Evolutionary conservation across 1,140 invertebrate species (phyloP).

Genomic region (Lordiphosa collinella): DNA sequence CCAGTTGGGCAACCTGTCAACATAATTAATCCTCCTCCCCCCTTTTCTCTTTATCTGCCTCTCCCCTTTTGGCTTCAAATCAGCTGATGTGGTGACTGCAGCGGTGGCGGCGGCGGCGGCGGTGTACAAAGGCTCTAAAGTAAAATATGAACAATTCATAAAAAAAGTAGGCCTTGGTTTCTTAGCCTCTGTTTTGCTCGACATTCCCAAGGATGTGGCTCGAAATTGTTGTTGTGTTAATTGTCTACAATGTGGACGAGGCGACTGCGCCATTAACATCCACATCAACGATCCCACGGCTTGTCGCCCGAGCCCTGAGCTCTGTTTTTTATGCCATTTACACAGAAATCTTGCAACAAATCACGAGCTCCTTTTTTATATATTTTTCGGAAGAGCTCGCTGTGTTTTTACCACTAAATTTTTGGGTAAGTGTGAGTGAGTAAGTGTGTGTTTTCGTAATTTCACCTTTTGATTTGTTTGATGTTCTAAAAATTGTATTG

Average conservation of each 20-base stretch:
- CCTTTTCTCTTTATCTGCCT: neutral
- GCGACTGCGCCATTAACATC: constrained; percentile 59
- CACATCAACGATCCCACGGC: constrained; percentile 60
- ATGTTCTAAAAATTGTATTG: too few relatives aligned
- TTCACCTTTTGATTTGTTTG: too few relatives aligned
- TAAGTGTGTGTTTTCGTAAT: too few relatives aligned
- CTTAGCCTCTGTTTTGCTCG: constrained; percentile 45
- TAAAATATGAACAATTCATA: constrained; percentile 70
- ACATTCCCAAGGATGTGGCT: constrained; percentile 69
- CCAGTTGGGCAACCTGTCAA: constrained; percentile 64
- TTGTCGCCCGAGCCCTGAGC: constrained; percentile 49
- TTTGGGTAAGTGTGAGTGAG: constrained; percentile 1
- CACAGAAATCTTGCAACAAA: constrained; percentile 77
- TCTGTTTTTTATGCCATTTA: constrained; percentile 73
- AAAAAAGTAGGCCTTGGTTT: constrained; percentile 51
- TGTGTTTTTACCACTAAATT: constrained; percentile 44
- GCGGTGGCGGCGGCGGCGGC: constrained; percentile 1
- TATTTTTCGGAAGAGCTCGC: neutral
- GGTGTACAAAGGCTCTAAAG: constrained; percentile 35
- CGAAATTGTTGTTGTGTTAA: constrained; percentile 61
- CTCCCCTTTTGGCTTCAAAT: constrained; percentile 26
- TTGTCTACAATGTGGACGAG: constrained; percentile 44
- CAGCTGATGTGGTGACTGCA: constrained; percentile 43
- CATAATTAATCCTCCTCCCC: constrained; percentile 61
- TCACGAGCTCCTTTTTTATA: constrained; percentile 58